Base-by-base conservation (phyloP, 2,888 invertebrate species). In the Drosophila merina region DNA sequence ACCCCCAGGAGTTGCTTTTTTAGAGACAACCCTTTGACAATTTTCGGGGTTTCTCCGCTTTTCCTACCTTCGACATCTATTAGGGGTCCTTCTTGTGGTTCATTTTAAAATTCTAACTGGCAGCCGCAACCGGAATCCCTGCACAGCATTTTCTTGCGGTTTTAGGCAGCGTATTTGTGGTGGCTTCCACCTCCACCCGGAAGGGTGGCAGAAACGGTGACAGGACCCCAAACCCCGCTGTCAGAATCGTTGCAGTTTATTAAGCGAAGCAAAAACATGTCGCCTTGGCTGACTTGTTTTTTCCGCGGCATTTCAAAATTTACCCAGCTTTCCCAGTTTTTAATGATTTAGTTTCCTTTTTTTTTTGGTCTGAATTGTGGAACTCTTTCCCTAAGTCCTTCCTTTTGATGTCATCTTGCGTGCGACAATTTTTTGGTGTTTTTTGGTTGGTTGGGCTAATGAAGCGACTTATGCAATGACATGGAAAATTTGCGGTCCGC, bases 381-480 rank as follows among this genome's bases (percentile, higher is more conserved):
- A 14, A 10, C 30, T 36, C 36, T 33, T 47, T 54, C 9, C 12
- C 36, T 14, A 20, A 42, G 28, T 12, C 40, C 50, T 71, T 58
- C 69, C 67, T 62, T 55, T 85, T 82, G 79, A 76, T 82, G 75
- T 83, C 64, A 57, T 64, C 45, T 73, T 60, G 85, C 70, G 57
- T 71, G 64, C 54, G 69, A 72, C 49, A 58, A 57, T 76, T 68
- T 57, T 50, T 44, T 33, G 26, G 20, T 31, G 25, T 12, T 12
- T 48, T 51, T 36, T 44, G 49, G 36, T 62, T 49, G 56, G 73
- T 48, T n/a, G 50, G 68, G 72, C 88, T 83, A 83, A 83, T 83
- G 88, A 83, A 83, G 86, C 83, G 79, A 82, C 82, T 86, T 85
- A 86, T 84, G 88, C 88, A 87, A 70, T 83, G 88, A 86, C 88